A percentile compares a stretch with the other conserved stretches of the same genome.
Conservation (phyloP, 2,113 vertebrate species). For the Pluvianellus socialis region DNA sequence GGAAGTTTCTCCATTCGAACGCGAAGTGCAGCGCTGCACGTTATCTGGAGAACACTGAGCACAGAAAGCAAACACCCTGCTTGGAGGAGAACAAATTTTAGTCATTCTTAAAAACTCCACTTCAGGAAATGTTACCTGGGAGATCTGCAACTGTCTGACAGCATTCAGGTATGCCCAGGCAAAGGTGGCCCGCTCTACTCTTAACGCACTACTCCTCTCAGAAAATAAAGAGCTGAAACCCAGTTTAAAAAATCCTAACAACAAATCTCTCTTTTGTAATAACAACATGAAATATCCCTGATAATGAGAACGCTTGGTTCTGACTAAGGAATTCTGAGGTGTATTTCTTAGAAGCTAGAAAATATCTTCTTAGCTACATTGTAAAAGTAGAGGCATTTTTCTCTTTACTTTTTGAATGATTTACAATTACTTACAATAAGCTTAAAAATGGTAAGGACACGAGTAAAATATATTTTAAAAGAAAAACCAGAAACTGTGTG, state of each 20-base stretch:
- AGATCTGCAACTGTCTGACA: not conserved
- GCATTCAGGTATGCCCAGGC: not conserved
- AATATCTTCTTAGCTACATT: not conserved
- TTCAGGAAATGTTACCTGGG: not conserved
- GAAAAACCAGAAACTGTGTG: not conserved
- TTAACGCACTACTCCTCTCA: not conserved
- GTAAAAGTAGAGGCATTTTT: not conserved
- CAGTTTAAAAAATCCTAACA: not conserved
- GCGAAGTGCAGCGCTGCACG: not conserved
- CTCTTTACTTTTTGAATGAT: not conserved
- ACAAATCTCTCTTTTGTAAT: not conserved
- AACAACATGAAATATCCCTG: not conserved
- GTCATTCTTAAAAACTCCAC: constrained; percentile 25
- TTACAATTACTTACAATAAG: not conserved
- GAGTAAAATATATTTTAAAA: not conserved
- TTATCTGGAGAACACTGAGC: constrained; percentile 39
- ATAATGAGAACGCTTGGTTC: not conserved
- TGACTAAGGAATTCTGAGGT: not conserved
- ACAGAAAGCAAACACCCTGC: constrained; percentile 21
- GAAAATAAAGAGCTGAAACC: not conserved
- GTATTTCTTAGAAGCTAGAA: not conserved
- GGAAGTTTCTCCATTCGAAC: constrained; percentile 1
- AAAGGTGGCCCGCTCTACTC: not conserved
- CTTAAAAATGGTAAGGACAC: not conserved
- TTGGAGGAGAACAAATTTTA: constrained; percentile 3